These are phyloP conservation scores for Popillia japonica DNA, from an alignment of 1,140 invertebrate genomes.

Conservation along the genomic window DNA sequence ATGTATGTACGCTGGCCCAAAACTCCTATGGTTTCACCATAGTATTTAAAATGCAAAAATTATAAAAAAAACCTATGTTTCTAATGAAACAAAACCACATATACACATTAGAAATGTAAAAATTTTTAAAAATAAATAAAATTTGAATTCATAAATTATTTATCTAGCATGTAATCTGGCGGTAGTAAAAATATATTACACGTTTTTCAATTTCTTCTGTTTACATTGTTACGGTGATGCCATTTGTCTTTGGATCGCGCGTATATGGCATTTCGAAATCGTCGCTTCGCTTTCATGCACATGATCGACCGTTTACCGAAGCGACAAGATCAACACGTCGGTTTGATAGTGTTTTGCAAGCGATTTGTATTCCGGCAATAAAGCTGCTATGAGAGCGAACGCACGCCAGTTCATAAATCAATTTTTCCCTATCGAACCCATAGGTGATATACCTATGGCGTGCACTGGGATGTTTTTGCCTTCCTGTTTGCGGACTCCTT, in stretches of 20 bases:
- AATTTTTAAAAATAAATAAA: too few relatives aligned
- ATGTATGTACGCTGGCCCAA: too few relatives aligned
- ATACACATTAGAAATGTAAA: too few relatives aligned
- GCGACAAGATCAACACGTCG: constrained; percentile 38
- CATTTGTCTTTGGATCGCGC: not conserved
- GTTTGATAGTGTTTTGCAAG: constrained; percentile 35
- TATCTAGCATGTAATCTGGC: not conserved
- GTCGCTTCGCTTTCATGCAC: constrained; percentile 14
- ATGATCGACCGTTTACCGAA: constrained; percentile 38
- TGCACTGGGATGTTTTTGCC: not conserved
- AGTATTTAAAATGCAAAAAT: too few relatives aligned
- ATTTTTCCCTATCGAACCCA: constrained; percentile 11
- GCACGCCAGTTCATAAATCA: constrained; percentile 31
- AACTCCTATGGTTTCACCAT: too few relatives aligned
- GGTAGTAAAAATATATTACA: not conserved
- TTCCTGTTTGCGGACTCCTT: not conserved
- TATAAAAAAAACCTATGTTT: too few relatives aligned
- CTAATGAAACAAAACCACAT: too few relatives aligned
- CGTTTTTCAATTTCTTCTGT: constrained; percentile 15
- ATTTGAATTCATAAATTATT: not conserved
- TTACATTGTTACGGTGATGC: not conserved
- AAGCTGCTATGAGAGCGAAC: constrained; percentile 1
- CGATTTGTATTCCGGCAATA: constrained; percentile 39
- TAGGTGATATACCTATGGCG: not conserved
- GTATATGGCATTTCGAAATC: not conserved